These are phyloP conservation scores for Microcebus murinus DNA, from an alignment of 2,113 vertebrate species.

Conservation along the genomic window DNA sequence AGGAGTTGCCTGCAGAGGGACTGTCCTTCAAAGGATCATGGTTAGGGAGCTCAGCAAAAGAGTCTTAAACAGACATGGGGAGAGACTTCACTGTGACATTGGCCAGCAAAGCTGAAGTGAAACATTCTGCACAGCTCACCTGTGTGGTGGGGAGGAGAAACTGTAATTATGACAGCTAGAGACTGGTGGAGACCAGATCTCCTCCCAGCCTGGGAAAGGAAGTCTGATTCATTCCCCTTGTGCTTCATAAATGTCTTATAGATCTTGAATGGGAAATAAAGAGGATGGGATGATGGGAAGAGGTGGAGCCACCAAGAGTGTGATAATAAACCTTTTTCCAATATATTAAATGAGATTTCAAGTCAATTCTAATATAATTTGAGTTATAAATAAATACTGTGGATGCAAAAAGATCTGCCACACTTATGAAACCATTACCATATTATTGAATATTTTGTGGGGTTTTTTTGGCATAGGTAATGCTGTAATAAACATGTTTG, in stretches of 20 bases:
- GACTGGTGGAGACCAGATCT: background rate
- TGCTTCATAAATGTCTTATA: background rate
- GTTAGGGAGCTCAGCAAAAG: background rate
- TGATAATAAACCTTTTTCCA: background rate
- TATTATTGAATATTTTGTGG: background rate
- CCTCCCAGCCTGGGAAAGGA: background rate
- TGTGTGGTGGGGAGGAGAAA: background rate
- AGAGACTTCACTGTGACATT: background rate
- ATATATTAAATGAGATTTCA: background rate
- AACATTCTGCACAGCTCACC: background rate
- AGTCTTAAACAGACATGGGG: background rate
- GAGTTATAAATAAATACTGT: background rate
- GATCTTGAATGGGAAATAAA: background rate
- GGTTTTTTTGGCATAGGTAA: background rate
- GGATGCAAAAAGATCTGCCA: background rate
- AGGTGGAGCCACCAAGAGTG: background rate
- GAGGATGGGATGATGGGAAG: background rate
- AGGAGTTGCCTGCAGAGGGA: background rate
- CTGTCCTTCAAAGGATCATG: background rate
- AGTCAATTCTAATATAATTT: conserved; percentile 4
- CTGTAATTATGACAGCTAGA: background rate
- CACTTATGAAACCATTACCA: background rate
- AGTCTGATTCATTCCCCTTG: background rate
- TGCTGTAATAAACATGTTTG: background rate
- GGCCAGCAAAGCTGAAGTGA: background rate